Conservation (phyloP, 1,140 invertebrate genomes). For the Euwallacea similis region DNA sequence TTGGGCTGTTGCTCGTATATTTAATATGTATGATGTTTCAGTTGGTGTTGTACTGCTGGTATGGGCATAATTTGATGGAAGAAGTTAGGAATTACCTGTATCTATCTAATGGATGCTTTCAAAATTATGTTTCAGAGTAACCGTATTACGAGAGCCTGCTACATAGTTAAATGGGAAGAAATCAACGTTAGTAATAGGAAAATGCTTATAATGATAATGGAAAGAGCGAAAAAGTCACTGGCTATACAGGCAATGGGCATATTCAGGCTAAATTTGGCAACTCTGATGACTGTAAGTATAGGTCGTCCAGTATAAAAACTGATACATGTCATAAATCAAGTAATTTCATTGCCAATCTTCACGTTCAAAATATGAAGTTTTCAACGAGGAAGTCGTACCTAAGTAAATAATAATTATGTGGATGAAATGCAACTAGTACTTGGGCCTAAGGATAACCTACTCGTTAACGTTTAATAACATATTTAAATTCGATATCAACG, state of each 20-base stretch:
- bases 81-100: constrained; percentile 25
- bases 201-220: constrained; percentile 43
- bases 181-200: constrained; percentile 33
- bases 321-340: too few relatives aligned
- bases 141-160: constrained; percentile 39
- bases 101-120: not conserved
- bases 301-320: too few relatives aligned
- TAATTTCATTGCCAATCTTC: too few relatives aligned
- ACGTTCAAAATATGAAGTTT: too few relatives aligned
- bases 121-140: constrained; percentile 39
- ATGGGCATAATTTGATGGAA: constrained; percentile 40
- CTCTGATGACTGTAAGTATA: constrained; percentile 41
- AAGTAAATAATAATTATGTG: too few relatives aligned
- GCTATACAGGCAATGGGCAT: constrained; percentile 39
- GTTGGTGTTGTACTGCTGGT: constrained; percentile 44
- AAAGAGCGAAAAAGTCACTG: constrained; percentile 42
- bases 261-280: constrained; percentile 40
- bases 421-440: too few relatives aligned
- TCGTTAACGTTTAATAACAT: too few relatives aligned
- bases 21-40: constrained; percentile 41
- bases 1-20: constrained; percentile 37
- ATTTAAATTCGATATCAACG: too few relatives aligned
- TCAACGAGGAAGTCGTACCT: too few relatives aligned
- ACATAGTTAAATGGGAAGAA: constrained; percentile 39
- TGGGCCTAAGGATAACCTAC: too few relatives aligned